These are phyloP conservation scores for Macaca mulatta DNA, from an alignment of 2,113 vertebrate genomes.

Conservation along the genomic window DNA sequence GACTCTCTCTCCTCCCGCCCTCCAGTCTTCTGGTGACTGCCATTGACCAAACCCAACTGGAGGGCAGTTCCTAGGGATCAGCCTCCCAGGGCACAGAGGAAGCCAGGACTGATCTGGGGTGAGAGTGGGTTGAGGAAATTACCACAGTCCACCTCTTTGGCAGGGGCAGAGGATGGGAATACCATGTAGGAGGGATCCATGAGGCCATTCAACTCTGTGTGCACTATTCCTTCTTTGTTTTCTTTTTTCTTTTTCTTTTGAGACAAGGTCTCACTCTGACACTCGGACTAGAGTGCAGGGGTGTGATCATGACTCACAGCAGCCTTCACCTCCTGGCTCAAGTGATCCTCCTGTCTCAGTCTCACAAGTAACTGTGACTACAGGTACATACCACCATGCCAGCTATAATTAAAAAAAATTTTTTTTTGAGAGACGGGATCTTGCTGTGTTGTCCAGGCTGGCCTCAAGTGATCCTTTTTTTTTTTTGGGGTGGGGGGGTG, in stretches of 20 bases:
- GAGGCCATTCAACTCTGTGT: neutral
- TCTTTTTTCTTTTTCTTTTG: too few species aligned
- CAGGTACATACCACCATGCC: too few species aligned
- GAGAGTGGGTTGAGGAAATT: neutral
- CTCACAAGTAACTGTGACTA: too few species aligned
- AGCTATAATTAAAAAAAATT: too few species aligned
- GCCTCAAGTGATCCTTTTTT: neutral
- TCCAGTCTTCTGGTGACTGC: neutral
- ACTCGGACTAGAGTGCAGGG: too few species aligned
- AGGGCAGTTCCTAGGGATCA: fast-evolving
- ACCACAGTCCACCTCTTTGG: neutral
- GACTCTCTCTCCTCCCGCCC: neutral
- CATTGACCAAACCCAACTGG: neutral
- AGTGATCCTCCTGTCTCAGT: too few species aligned
- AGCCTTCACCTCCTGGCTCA: too few species aligned
- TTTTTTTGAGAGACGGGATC: too few species aligned
- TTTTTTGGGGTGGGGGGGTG: too few species aligned
- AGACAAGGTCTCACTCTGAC: too few species aligned
- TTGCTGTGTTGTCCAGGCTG: too few species aligned
- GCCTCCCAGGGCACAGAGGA: neutral
- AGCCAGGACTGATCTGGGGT: neutral
- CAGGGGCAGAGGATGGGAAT: neutral
- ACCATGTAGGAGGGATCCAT: neutral
- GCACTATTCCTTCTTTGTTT: neutral
- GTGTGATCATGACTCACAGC: too few species aligned